phyloP scores from a whole-genome alignment of 2,888 invertebrate species.

The Aspidiotus rigidus region DNA sequence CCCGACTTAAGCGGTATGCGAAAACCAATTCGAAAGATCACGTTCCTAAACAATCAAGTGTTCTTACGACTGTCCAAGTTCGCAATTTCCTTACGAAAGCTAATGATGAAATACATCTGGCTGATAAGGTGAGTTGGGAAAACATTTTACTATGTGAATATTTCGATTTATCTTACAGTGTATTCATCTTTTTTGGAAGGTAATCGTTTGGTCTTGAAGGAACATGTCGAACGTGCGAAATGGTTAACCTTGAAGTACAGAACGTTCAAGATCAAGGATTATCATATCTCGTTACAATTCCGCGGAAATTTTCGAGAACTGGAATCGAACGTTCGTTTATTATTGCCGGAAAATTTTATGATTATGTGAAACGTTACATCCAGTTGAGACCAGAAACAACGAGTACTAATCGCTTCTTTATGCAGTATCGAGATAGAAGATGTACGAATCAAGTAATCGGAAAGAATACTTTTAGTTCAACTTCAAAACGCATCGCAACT shows the following conservation, averaged over 20 bases:
- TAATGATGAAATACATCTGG: not conserved
- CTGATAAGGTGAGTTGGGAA: not conserved
- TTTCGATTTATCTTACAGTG: not conserved
- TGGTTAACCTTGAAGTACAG: not conserved
- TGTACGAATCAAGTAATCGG: constrained; percentile 5
- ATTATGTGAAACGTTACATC: not conserved
- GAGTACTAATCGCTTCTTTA: not conserved
- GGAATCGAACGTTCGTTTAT: not conserved
- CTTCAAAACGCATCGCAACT: too few species aligned
- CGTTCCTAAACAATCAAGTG: not conserved
- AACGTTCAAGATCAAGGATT: not conserved
- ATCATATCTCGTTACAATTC: not conserved
- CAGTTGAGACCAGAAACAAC: not conserved
- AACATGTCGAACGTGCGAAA: not conserved
- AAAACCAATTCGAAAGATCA: too few species aligned
- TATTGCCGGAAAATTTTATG: constrained; percentile 9
- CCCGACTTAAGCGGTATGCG: too few species aligned
- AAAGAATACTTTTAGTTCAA: not conserved
- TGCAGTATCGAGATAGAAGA: not conserved
- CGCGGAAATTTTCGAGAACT: not conserved
- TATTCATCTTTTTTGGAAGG: not conserved
- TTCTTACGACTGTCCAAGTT: not conserved
- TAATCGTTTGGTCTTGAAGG: not conserved
- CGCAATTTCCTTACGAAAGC: not conserved
- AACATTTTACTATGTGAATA: too few species aligned